Percentiles rank a stretch among this genome's conserved stretches.
Conservation (phyloP, 2,113 vertebrate genomes). For the Pseudolaguvia tuberculata region DNA sequence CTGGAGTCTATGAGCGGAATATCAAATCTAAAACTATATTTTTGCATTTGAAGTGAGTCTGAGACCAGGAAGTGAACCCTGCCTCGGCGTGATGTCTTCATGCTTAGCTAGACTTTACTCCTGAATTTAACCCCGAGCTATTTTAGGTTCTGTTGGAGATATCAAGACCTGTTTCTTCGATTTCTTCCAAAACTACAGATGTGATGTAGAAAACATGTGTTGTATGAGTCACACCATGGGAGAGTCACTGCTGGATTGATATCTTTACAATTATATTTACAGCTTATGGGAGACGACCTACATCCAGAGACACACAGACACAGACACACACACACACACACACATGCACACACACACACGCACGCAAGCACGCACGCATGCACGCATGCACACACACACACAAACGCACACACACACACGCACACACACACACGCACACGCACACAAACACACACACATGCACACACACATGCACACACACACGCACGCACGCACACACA, state of each 20-base stretch:
- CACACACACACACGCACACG: too few species aligned
- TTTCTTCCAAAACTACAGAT: not conserved
- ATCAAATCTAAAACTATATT: slow-evolving; percentile 5
- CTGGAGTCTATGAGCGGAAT: not conserved
- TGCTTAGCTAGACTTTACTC: not conserved
- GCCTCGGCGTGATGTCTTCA: slow-evolving; percentile 34
- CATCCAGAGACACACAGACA: too few species aligned
- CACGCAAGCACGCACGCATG: too few species aligned
- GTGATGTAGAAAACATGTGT: not conserved
- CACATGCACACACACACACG: too few species aligned
- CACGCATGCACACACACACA: too few species aligned
- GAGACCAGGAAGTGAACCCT: not conserved
- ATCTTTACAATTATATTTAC: not conserved
- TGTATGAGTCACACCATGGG: not conserved
- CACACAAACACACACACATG: too few species aligned
- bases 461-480: too few species aligned
- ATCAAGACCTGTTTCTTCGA: not conserved
- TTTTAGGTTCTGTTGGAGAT: slow-evolving; percentile 6
- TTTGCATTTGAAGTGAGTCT: slow-evolving; percentile 13
- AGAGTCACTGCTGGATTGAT: slow-evolving; percentile 26
- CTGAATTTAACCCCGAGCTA: slow-evolving; percentile 14
- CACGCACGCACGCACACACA: too few species aligned
- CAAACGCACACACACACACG: too few species aligned
- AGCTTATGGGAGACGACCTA: too few species aligned
- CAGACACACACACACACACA: too few species aligned